These are phyloP conservation scores for Aplocera efformata DNA, from an alignment of 2,888 invertebrate species.

Conservation along the genomic window DNA sequence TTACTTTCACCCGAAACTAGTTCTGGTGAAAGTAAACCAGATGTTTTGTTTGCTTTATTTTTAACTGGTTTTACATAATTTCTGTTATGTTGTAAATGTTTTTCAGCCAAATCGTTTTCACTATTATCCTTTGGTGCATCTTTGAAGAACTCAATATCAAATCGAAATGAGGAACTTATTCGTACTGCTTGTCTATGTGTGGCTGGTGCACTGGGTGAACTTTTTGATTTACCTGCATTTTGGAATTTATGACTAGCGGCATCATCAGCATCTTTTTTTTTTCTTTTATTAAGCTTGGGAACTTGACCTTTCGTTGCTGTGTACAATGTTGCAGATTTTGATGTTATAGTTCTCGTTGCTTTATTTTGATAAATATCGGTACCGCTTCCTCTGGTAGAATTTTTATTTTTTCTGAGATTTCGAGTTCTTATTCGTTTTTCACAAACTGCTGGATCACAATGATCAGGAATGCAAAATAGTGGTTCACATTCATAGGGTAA, in stretches of 20 bases:
- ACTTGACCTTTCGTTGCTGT: neutral
- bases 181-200: constrained; percentile 27
- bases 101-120: neutral
- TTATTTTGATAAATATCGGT: constrained; percentile 7
- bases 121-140: constrained; percentile 6
- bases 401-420: constrained; percentile 4
- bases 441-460: constrained; percentile 38
- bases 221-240: constrained; percentile 4
- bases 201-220: constrained; percentile 12
- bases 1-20: neutral
- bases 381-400: constrained; percentile 13
- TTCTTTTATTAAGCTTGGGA: constrained; percentile 5
- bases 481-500: constrained; percentile 31
- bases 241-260: neutral
- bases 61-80: constrained; percentile 1
- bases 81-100: neutral
- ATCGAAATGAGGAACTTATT: constrained; percentile 35
- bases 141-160: constrained; percentile 38
- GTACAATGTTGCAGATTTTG: constrained; percentile 10
- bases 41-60: constrained; percentile 1
- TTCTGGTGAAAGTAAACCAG: too few relatives aligned
- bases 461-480: constrained; percentile 31
- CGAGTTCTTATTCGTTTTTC: constrained; percentile 18
- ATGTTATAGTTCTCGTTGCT: constrained; percentile 14
- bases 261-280: neutral